Percentiles rank a stretch among this genome's conserved stretches.
These are phyloP conservation scores for Choristoneura rosaceana DNA, from an alignment of 2,888 invertebrate species.

Conservation along the genomic window DNA sequence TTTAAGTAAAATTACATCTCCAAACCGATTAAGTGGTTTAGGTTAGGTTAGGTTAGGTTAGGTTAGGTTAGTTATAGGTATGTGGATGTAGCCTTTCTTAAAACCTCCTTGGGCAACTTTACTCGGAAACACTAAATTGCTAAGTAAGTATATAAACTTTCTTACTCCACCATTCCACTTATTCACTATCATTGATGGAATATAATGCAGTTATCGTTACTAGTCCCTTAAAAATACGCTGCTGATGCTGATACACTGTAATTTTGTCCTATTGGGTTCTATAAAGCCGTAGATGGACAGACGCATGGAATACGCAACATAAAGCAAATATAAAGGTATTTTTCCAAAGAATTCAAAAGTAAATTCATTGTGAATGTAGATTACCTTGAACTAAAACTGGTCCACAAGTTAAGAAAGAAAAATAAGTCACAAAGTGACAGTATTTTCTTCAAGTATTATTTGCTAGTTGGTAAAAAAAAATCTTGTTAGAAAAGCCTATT, in stretches of 20 bases:
- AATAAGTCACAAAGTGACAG: not conserved
- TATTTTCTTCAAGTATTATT: conserved; percentile 1
- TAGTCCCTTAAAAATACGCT: too few relatives aligned
- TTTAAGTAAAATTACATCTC: not conserved
- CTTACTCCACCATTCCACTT: too few relatives aligned
- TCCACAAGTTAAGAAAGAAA: not conserved
- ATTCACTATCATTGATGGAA: too few relatives aligned
- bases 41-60: too few relatives aligned
- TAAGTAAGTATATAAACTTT: not conserved
- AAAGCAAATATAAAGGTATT: too few relatives aligned
- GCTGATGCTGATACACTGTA: too few relatives aligned
- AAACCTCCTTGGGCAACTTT: not conserved
- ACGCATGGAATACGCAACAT: not conserved
- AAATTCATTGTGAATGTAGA: not conserved
- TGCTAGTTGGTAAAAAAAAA: conserved; percentile 10
- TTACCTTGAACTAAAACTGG: not conserved
- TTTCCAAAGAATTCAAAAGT: not conserved
- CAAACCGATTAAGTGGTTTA: not conserved
- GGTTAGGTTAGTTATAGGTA: too few relatives aligned
- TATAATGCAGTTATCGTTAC: too few relatives aligned
- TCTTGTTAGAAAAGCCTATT: conserved; percentile 43
- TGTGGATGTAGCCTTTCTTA: not conserved
- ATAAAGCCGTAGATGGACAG: not conserved
- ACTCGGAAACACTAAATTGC: not conserved
- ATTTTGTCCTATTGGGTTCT: not conserved